A percentile compares a stretch with the other conserved stretches of the same genome.
Evolutionary conservation across 1,140 invertebrate genomes (phyloP).

Genomic region (Drosophila mojavensis): DNA sequence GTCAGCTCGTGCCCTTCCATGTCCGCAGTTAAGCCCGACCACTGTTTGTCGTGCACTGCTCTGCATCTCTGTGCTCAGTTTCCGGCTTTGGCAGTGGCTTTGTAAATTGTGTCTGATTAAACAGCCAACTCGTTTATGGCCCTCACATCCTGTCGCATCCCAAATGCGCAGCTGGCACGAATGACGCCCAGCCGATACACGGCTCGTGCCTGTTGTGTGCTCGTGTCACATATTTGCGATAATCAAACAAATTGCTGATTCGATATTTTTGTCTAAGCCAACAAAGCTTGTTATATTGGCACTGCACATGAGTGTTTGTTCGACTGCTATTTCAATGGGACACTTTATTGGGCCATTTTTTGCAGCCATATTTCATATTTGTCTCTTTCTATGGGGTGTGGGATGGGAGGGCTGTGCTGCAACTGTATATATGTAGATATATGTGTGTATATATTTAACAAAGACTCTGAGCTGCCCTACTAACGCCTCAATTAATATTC

Average conservation of each 20-base stretch:
- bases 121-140: background rate
- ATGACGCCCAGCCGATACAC: background rate
- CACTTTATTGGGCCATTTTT: no score
- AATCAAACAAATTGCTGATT: constrained; percentile 8
- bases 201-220: background rate
- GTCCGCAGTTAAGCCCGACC: background rate
- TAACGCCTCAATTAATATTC: no score
- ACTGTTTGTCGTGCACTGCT: background rate
- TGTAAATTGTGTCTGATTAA: constrained; percentile 8
- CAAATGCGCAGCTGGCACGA: background rate
- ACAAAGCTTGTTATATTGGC: no score
- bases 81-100: background rate
- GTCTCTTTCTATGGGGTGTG: no score
- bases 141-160: background rate
- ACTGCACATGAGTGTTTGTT: no score
- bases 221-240: background rate
- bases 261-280: constrained; percentile 2
- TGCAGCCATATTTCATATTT: no score
- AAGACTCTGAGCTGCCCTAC: no score
- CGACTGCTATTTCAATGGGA: no score
- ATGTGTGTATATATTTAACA: no score
- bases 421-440: no score
- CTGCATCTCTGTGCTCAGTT: background rate
- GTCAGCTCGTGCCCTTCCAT: no score
- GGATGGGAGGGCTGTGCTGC: no score